Base-by-base conservation (phyloP, 2,888 invertebrate species). In the Brachyptera putata region DNA sequence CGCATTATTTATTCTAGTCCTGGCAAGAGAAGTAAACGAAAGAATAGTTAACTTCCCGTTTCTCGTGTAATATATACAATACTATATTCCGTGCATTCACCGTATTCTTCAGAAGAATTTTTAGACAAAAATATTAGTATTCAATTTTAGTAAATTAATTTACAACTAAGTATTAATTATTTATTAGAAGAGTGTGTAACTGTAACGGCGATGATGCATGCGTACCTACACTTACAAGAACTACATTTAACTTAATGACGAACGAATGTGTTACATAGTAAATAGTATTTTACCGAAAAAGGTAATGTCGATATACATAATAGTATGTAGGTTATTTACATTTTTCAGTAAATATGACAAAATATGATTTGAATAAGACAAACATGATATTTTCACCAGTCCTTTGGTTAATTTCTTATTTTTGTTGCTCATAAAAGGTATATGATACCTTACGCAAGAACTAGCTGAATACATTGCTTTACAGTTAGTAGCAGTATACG, bases 121-220 rank as follows among this genome's bases (percentile, higher is more conserved):
- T 30, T 30, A 30, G 5, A 30, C 30, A 30, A 30, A 7, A n/a
- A 30, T 11, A 30, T 30, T 30, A 30, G 7, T 11, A 11, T 7
- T 30, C 30, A 30, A 7, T 30, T 30, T 30, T n/a, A n/a, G n/a
- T 18, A 46, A 21, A 46, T 46, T 46, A 46, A 46, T 46, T 46
- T 46, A 46, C 46, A 21, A 53, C 37, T 34, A 34, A 53, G 53
- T 53, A 53, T 53, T 53, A 53, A 53, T 53, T 53, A 53, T 53
- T 53, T 53, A 53, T 53, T 53, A 53, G 13, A 21, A 36, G 53
- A 36, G 36, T 22, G 16, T 30, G 30, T 34, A 16, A 26, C 9
- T 53, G 34, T 14, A 53, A 21, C n/a, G n/a, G n/a, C 7, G 9
- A 41, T 41, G 7, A 5, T 41, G 4, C 18, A 21, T 37, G 14